These are phyloP conservation scores for Eristalis arbustorum DNA, from an alignment of 2,888 invertebrate genomes.

Conservation along the genomic window DNA sequence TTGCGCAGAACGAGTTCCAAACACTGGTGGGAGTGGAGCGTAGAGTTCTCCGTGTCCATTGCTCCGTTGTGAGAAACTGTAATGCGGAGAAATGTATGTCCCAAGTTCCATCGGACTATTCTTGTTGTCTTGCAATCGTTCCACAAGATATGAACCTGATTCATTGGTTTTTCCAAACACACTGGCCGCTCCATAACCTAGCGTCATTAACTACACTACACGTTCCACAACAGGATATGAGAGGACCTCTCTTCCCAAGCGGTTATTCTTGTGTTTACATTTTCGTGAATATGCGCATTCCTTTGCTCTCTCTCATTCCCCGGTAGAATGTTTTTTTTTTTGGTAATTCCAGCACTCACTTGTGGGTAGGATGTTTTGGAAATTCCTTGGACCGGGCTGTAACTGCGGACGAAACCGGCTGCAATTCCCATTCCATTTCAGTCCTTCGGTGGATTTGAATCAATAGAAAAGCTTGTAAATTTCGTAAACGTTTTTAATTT, in stretches of 20 bases:
- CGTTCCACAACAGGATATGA: background rate
- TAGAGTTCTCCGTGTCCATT: background rate
- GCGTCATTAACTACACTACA: background rate
- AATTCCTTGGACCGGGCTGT: background rate
- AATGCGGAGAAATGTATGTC: background rate
- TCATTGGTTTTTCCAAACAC: background rate
- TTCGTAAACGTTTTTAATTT: background rate
- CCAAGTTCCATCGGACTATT: background rate
- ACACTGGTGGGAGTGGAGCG: background rate
- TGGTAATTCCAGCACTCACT: background rate
- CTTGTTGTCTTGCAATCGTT: background rate
- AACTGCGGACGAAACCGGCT: slow-evolving; percentile 4
- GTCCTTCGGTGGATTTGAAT: slow-evolving; percentile 1
- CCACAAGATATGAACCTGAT: background rate
- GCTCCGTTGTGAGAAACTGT: background rate
- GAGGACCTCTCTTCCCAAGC: background rate
- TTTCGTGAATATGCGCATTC: slow-evolving; percentile 33
- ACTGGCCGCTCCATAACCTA: background rate
- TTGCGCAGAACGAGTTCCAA: slow-evolving; percentile 22
- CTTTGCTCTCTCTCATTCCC: background rate
- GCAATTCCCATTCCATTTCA: slow-evolving; percentile 11
- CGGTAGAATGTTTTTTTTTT: background rate
- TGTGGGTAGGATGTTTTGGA: background rate
- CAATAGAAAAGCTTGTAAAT: slow-evolving; percentile 11
- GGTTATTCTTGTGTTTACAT: slow-evolving; percentile 45